Percentiles rank a stretch among this genome's conserved stretches.
phyloP scores from a whole-genome alignment of 35 echinoderm and acorn worm species.

The Amphiura filiformis region DNA sequence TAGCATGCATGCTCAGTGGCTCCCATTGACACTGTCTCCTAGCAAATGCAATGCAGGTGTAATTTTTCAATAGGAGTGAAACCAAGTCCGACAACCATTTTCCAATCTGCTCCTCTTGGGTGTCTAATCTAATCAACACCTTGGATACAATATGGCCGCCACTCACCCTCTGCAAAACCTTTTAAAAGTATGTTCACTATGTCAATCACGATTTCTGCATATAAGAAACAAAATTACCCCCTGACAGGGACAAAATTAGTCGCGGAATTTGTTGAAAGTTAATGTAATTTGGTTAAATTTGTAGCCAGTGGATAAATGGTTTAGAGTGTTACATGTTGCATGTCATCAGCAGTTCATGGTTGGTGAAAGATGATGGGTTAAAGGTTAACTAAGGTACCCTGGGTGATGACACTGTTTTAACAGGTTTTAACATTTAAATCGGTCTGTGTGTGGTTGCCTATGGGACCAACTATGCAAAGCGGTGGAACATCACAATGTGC shows the following conservation, averaged over 20 bases:
- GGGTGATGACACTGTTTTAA: too few relatives aligned
- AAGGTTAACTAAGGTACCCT: too few relatives aligned
- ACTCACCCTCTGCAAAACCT: too few relatives aligned
- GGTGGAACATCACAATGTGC: too few relatives aligned
- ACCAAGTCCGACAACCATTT: not conserved
- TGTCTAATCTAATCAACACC: constrained; percentile 3
- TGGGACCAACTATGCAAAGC: too few relatives aligned
- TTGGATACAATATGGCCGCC: too few relatives aligned
- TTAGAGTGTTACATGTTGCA: not conserved
- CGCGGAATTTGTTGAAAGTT: not conserved
- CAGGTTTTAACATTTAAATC: too few relatives aligned
- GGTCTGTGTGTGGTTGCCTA: too few relatives aligned
- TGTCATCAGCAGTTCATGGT: too few relatives aligned
- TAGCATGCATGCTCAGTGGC: too few relatives aligned
- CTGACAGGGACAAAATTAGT: not conserved
- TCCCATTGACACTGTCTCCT: too few relatives aligned
- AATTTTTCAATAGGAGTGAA: not conserved
- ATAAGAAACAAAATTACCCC: not conserved
- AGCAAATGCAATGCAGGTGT: not conserved
- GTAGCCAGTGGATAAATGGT: not conserved
- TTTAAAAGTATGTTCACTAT: not conserved
- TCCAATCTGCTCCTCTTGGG: not conserved
- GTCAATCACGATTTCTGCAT: not conserved
- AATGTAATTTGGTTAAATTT: not conserved
- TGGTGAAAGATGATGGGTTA: too few relatives aligned